These are phyloP conservation scores for Taeniopygia guttata DNA, from an alignment of 2,797 vertebrate species.

Conservation along the genomic window DNA sequence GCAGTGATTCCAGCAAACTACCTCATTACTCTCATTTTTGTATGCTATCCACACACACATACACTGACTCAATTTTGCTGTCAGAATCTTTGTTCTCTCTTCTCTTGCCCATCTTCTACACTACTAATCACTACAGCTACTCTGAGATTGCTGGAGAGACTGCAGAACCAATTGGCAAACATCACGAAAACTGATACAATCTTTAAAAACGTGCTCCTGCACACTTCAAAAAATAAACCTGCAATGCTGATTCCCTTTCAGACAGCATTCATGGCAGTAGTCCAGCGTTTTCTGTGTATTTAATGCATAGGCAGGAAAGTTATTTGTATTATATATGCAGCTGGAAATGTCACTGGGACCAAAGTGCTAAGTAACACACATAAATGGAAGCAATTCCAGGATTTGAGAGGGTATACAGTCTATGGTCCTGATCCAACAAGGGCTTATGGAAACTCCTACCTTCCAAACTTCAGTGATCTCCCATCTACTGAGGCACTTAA, in stretches of 20 bases:
- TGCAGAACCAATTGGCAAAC: not conserved
- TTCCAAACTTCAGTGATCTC: not conserved
- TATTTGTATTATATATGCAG: not conserved
- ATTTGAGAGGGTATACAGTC: not conserved
- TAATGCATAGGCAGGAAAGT: not conserved
- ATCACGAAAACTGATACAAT: not conserved
- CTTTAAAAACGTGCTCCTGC: not conserved
- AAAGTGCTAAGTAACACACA: not conserved
- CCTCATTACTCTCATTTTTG: not conserved
- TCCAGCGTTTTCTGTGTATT: not conserved
- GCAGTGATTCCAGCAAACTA: not conserved
- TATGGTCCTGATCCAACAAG: not conserved
- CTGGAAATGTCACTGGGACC: not conserved
- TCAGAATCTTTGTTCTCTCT: not conserved
- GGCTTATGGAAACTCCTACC: not conserved
- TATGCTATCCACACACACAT: not conserved
- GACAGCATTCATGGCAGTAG: not conserved
- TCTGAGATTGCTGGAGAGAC: not conserved
- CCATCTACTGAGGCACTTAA: not conserved
- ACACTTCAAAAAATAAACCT: not conserved
- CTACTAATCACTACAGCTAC: not conserved
- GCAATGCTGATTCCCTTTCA: not conserved
- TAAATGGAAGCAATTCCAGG: not conserved
- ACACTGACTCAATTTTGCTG: not conserved
- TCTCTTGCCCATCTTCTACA: not conserved